These are phyloP conservation scores for Drosophila lacertosa DNA, from an alignment of 1,140 invertebrate genomes.

Conservation along the genomic window DNA sequence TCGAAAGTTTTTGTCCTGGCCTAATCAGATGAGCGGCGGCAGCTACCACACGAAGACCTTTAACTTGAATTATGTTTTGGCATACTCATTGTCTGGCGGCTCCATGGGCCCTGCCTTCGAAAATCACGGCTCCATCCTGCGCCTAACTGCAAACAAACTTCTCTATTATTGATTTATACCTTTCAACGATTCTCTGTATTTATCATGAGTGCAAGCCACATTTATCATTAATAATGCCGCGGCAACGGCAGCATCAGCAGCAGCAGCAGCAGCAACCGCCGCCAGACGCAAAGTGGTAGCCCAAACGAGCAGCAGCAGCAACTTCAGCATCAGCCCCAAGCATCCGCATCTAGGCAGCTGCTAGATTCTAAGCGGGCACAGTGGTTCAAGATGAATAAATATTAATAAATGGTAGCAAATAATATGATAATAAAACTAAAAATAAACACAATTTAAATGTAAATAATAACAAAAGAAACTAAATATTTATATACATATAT, in stretches of 20 bases:
- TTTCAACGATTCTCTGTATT: slow-evolving; percentile 84
- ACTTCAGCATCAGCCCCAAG: slow-evolving; percentile 54
- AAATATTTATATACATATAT: not conserved
- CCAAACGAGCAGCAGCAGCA: slow-evolving; percentile 44
- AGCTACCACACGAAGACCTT: slow-evolving; percentile 70
- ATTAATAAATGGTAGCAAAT: not conserved
- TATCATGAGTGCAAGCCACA: slow-evolving; percentile 83
- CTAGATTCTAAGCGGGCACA: slow-evolving; percentile 53
- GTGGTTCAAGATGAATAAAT: slow-evolving; percentile 19
- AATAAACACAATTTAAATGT: too few species aligned
- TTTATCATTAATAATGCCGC: slow-evolving; percentile 83
- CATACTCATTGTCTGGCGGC: slow-evolving; percentile 77
- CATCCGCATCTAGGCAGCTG: slow-evolving; percentile 63
- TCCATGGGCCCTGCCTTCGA: not conserved
- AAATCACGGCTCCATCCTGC: slow-evolving; percentile 68
- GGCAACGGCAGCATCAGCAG: slow-evolving; percentile 40
- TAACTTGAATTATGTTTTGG: slow-evolving; percentile 77
- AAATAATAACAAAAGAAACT: not conserved
- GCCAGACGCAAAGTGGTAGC: slow-evolving; percentile 51
- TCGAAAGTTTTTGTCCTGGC: not conserved
- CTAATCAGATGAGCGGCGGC: slow-evolving; percentile 66
- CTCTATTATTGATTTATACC: slow-evolving; percentile 83
- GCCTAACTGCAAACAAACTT: slow-evolving; percentile 81
- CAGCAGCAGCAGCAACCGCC: slow-evolving; percentile 16
- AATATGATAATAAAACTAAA: too few species aligned